Percentiles rank a stretch among this genome's conserved stretches.
phyloP scores from a whole-genome alignment of 2,888 invertebrate species.

The Pristionchus fissidentatus region DNA sequence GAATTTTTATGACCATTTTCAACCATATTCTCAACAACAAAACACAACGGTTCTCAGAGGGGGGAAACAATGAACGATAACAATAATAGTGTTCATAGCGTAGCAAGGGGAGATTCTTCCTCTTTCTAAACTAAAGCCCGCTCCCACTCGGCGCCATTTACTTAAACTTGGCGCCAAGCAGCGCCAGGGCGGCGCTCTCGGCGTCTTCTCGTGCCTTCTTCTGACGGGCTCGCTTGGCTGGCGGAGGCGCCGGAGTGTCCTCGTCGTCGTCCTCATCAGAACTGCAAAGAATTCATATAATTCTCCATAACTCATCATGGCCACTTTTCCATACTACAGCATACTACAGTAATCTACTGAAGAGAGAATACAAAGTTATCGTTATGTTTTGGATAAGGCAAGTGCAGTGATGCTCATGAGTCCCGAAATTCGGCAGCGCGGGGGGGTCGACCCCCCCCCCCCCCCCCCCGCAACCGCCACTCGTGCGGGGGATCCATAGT shows the following conservation, averaged over 20 bases:
- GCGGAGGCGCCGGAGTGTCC: constrained; percentile 36
- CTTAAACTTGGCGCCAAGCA: constrained; percentile 53
- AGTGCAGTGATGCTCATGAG: no score
- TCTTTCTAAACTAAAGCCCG: not conserved
- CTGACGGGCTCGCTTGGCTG: constrained; percentile 47
- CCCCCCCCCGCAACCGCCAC: no score
- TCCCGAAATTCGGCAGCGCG: no score
- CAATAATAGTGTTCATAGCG: not conserved
- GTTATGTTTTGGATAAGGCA: no score
- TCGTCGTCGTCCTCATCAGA: constrained; percentile 51
- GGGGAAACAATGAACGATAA: constrained; percentile 9
- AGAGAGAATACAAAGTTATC: no score
- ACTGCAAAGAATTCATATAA: no score
- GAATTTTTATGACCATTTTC: not conserved
- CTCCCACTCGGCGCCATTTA: not conserved
- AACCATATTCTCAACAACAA: constrained; percentile 17
- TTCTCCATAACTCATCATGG: no score
- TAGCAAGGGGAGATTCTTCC: no score
- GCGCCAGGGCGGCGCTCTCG: constrained; percentile 62
- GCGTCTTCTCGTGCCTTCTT: constrained; percentile 51
- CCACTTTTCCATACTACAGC: no score
- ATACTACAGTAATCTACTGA: no score
- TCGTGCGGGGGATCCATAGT: no score
- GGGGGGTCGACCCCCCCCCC: no score
- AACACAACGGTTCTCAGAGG: constrained; percentile 17